Percentiles rank a stretch among this genome's conserved stretches.
These are phyloP conservation scores for Empidonax alnorum DNA, from an alignment of 2,113 vertebrate species.

Conservation along the genomic window DNA sequence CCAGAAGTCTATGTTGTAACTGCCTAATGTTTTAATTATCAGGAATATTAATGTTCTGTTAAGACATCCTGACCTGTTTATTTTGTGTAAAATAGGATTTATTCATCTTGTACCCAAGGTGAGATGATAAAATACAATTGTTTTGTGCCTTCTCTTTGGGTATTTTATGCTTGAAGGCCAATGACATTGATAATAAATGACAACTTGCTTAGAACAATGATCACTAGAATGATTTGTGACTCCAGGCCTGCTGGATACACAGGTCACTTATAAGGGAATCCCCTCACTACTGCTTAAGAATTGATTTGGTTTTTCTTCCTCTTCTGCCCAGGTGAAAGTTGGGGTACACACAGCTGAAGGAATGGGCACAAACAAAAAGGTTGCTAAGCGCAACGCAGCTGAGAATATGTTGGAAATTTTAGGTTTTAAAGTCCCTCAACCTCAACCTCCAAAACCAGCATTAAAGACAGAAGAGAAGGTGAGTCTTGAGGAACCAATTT, in stretches of 20 bases:
- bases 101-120: not conserved
- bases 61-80: not conserved
- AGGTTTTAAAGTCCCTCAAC: slow-evolving; percentile 96
- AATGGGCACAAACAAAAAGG: slow-evolving; percentile 95
- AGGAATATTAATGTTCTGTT: not conserved
- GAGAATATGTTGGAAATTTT: slow-evolving; percentile 97
- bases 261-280: not conserved
- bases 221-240: not conserved
- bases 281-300: not conserved
- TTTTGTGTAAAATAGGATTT: not conserved
- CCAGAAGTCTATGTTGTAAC: not conserved
- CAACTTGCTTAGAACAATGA: not conserved
- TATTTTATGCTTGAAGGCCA: not conserved
- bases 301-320: not conserved
- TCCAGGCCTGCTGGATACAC: not conserved
- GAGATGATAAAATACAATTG: not conserved
- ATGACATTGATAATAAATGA: not conserved
- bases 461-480: slow-evolving; percentile 98
- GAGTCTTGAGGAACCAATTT: not conserved
- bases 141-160: not conserved
- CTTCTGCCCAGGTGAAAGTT: slow-evolving; percentile 84
- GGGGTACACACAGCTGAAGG: slow-evolving; percentile 91
- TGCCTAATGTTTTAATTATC: not conserved
- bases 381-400: slow-evolving; percentile 95
- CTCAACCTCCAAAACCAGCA: slow-evolving; percentile 92